These are phyloP conservation scores for Leguminivora glycinivorella DNA, from an alignment of 1,140 invertebrate species.

Conservation along the genomic window DNA sequence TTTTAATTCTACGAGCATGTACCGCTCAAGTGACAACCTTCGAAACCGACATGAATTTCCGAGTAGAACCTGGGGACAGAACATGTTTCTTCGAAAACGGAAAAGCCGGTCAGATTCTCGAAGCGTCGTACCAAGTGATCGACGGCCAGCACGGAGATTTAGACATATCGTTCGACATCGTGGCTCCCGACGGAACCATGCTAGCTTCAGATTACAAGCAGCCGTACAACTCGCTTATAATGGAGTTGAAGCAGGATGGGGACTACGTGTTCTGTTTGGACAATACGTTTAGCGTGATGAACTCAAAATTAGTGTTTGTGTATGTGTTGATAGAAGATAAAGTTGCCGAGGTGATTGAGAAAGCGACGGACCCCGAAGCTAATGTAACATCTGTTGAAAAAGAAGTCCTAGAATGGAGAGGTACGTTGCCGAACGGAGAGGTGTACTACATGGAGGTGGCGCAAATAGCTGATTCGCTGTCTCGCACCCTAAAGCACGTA, in stretches of 20 bases:
- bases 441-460: constrained; percentile 56
- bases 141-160: constrained; percentile 88
- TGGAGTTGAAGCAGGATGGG: constrained; percentile 76
- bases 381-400: constrained; percentile 41
- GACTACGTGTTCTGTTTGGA: constrained; percentile 91
- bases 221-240: constrained; percentile 81
- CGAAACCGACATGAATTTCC: constrained; percentile 84
- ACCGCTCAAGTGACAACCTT: constrained; percentile 45
- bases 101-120: constrained; percentile 80
- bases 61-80: constrained; percentile 81
- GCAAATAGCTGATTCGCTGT: constrained; percentile 53
- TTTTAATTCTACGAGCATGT: constrained; percentile 26
- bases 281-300: constrained; percentile 87
- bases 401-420: constrained; percentile 61
- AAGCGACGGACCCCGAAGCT: constrained; percentile 37
- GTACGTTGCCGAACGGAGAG: constrained; percentile 47
- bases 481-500: constrained; percentile 51
- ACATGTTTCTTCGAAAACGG: constrained; percentile 85
- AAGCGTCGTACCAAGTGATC: constrained; percentile 87
- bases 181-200: constrained; percentile 81
- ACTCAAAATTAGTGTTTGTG: constrained; percentile 89
- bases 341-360: constrained; percentile 36
- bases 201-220: constrained; percentile 84
- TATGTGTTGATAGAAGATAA: constrained; percentile 84
- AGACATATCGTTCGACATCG: constrained; percentile 85